phyloP scores from a whole-genome alignment of 2,888 invertebrate species.

The Neoaliturus tenellus region DNA sequence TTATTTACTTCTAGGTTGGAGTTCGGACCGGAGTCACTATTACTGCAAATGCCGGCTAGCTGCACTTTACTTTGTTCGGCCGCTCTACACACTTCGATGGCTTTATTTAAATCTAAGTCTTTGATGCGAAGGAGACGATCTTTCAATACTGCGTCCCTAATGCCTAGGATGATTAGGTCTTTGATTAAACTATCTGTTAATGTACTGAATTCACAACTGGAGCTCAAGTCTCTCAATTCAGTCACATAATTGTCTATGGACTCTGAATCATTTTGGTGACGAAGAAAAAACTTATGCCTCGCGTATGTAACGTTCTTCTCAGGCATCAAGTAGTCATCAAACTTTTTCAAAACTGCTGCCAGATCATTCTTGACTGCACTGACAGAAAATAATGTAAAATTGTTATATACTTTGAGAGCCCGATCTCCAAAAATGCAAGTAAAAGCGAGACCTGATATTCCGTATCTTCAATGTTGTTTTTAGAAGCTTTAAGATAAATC shows the following conservation, averaged over 20 bases:
- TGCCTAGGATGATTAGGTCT: slow-evolving; percentile 1
- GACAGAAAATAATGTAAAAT: background rate
- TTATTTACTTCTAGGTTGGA: too few species aligned
- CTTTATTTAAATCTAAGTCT: slow-evolving; percentile 10
- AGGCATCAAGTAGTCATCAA: background rate
- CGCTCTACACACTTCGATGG: background rate
- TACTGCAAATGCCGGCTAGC: background rate
- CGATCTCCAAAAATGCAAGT: slow-evolving; percentile 8
- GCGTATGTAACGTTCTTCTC: background rate
- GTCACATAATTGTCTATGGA: background rate
- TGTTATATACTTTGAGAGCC: slow-evolving; percentile 16
- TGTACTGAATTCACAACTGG: slow-evolving; percentile 8
- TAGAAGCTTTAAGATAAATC: background rate
- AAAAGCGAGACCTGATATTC: background rate
- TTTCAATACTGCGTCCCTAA: background rate
- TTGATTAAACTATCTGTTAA: slow-evolving; percentile 17
- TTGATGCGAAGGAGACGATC: background rate
- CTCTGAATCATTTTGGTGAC: background rate
- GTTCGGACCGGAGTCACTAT: too few species aligned
- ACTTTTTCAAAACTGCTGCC: background rate
- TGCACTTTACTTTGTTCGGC: background rate
- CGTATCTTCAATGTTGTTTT: background rate
- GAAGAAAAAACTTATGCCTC: background rate
- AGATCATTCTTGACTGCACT: background rate
- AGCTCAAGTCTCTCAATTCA: slow-evolving; percentile 4